These are phyloP conservation scores for Trigoniulus corallinus DNA, from an alignment of 1,140 invertebrate genomes.

Conservation along the genomic window DNA sequence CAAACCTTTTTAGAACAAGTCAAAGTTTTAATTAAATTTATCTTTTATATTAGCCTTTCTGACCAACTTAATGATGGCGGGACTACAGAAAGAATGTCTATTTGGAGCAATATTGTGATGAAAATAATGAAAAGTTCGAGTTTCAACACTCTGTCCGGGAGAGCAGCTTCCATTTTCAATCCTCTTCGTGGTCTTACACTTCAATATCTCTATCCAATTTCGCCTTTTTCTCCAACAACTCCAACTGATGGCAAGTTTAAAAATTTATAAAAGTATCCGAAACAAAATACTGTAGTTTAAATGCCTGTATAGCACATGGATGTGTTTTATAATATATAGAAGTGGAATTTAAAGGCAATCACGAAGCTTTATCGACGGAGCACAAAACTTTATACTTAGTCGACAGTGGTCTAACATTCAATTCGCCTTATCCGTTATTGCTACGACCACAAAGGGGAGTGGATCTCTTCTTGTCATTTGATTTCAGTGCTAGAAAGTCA, in stretches of 20 bases:
- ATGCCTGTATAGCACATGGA: conserved; percentile 4
- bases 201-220: conserved; percentile 25
- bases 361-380: conserved; percentile 26
- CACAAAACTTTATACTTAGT: conserved; percentile 32
- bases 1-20: too few species aligned
- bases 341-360: conserved; percentile 26
- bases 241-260: conserved; percentile 14
- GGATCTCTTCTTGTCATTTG: conserved; percentile 31
- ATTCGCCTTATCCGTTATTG: conserved; percentile 31
- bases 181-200: conserved; percentile 30
- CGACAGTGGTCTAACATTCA: conserved; percentile 33
- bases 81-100: neutral
- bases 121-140: conserved; percentile 12
- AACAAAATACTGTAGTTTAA: too few species aligned
- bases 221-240: conserved; percentile 22
- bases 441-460: conserved; percentile 29
- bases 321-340: conserved; percentile 11
- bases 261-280: neutral
- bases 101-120: conserved; percentile 16
- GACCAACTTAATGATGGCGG: neutral
- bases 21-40: too few species aligned
- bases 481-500: conserved; percentile 29
- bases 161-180: conserved; percentile 32
- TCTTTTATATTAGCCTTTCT: too few species aligned
- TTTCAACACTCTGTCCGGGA: conserved; percentile 26